Conservation (phyloP, 2,888 invertebrate species). For the Lymantria dispar region DNA sequence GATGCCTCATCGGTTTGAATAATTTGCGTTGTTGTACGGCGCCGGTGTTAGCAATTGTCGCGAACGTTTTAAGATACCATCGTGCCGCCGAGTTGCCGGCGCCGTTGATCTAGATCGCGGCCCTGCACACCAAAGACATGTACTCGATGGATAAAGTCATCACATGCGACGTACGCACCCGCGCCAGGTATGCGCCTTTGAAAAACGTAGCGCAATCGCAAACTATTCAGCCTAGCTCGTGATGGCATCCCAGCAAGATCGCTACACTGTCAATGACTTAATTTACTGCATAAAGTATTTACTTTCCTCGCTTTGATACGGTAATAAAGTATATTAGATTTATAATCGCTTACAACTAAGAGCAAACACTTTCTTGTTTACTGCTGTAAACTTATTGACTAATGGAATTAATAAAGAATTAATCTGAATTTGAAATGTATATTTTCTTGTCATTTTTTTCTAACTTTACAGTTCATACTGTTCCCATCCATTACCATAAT, state of each 20-base stretch:
- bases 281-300: conserved; percentile 31
- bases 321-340: conserved; percentile 33
- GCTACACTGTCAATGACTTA: conserved; percentile 37
- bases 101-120: conserved; percentile 77
- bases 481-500: too few relatives aligned
- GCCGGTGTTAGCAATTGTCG: conserved; percentile 78
- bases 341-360: conserved; percentile 15
- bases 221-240: conserved; percentile 52
- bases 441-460: too few relatives aligned
- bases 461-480: too few relatives aligned
- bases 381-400: too few relatives aligned
- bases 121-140: conserved; percentile 67
- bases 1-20: conserved; percentile 59
- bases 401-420: too few relatives aligned
- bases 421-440: too few relatives aligned
- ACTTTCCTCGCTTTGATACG: conserved; percentile 22
- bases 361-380: background rate
- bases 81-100: conserved; percentile 59
- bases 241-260: conserved; percentile 69
- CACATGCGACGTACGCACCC: conserved; percentile 62
- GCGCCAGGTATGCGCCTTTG: conserved; percentile 67
- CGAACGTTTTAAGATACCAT: conserved; percentile 72
- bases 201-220: conserved; percentile 52
- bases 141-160: conserved; percentile 75
- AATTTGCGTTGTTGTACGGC: conserved; percentile 67